These are phyloP conservation scores for Oryzaephilus surinamensis DNA, from an alignment of 1,140 invertebrate species.

Conservation along the genomic window DNA sequence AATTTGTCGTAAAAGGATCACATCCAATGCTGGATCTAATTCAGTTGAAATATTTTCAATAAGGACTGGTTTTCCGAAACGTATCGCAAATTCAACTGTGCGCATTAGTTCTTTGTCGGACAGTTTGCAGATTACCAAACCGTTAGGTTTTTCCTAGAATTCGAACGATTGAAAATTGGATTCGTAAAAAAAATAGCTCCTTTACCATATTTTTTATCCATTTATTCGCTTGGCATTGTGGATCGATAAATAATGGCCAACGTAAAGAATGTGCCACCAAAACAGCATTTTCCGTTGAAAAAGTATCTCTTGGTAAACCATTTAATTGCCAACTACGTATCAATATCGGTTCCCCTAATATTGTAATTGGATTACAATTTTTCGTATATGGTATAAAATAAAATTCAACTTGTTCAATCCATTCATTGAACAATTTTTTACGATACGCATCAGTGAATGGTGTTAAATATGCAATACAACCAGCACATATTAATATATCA, in stretches of 20 bases:
- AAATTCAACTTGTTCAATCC: slow-evolving; percentile 52
- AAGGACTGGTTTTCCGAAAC: slow-evolving; percentile 72
- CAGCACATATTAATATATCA: slow-evolving; percentile 73
- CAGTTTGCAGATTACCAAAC: slow-evolving; percentile 66
- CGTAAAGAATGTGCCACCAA: slow-evolving; percentile 66
- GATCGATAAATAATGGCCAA: slow-evolving; percentile 85
- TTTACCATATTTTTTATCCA: slow-evolving; percentile 79
- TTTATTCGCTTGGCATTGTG: slow-evolving; percentile 81
- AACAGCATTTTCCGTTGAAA: slow-evolving; percentile 82
- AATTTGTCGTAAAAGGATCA: slow-evolving; percentile 65
- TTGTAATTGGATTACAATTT: slow-evolving; percentile 54
- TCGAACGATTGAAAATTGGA: too few relatives aligned
- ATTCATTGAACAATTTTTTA: slow-evolving; percentile 52
- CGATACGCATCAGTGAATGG: slow-evolving; percentile 71
- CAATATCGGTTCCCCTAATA: slow-evolving; percentile 76
- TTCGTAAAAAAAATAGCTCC: too few relatives aligned
- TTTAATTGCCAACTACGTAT: slow-evolving; percentile 75
- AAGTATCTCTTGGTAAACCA: slow-evolving; percentile 68
- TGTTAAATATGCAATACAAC: slow-evolving; percentile 77
- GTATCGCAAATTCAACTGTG: slow-evolving; percentile 66
- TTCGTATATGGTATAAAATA: slow-evolving; percentile 59
- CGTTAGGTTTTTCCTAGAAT: too few relatives aligned
- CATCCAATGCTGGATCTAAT: slow-evolving; percentile 73
- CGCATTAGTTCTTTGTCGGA: slow-evolving; percentile 63
- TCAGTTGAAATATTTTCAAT: slow-evolving; percentile 75